These are phyloP conservation scores for Telmatochromis sp. DNA, from an alignment of 2,113 vertebrate genomes.

Conservation along the genomic window DNA sequence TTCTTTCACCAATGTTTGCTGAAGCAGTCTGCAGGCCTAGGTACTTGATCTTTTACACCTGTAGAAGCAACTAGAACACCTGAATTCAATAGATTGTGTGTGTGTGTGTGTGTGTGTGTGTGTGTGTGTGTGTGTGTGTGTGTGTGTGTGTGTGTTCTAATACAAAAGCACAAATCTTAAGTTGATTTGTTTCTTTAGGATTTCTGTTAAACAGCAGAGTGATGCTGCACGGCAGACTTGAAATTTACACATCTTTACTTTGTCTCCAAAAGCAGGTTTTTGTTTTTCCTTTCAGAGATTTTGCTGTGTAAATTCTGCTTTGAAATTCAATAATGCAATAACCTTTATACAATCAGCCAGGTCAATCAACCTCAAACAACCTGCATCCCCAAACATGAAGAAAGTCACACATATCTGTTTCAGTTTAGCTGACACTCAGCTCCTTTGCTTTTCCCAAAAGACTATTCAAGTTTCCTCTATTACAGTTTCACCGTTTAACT, in stretches of 20 bases:
- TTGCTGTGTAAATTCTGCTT: background rate
- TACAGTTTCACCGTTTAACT: background rate
- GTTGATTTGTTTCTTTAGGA: background rate
- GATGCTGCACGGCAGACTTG: background rate
- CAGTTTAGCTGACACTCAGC: background rate
- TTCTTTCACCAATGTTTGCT: background rate
- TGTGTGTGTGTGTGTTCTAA: rapidly evolving
- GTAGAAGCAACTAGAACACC: background rate
- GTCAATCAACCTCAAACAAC: background rate
- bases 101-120: rapidly evolving
- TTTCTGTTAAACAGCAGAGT: background rate
- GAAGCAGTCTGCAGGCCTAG: background rate
- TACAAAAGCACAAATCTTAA: background rate
- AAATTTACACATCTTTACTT: background rate
- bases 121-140: no score
- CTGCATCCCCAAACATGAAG: background rate
- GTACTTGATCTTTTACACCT: background rate
- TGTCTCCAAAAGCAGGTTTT: background rate
- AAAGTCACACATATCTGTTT: background rate
- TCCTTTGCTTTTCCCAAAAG: background rate
- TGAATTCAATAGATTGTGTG: background rate
- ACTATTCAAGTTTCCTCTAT: background rate
- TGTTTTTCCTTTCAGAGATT: background rate
- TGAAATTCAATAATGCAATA: background rate
- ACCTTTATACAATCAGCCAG: background rate